phyloP scores from a whole-genome alignment of 2,113 vertebrate species.

The Blennius ocellaris region DNA sequence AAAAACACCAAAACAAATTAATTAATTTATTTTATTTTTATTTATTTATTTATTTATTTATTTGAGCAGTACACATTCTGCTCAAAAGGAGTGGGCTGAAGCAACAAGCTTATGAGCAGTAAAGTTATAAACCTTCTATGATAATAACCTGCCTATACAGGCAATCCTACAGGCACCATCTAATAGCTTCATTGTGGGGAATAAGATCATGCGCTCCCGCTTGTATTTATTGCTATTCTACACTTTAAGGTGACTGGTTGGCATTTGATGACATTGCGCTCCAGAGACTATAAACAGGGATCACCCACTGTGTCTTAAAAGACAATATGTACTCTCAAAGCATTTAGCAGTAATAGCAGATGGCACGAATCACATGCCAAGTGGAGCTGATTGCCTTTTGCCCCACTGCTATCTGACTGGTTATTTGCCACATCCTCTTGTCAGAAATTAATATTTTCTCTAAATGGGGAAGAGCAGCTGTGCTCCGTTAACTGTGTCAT shows the following conservation, averaged over 20 bases:
- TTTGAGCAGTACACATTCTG: too few relatives aligned
- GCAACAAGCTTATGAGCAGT: too few relatives aligned
- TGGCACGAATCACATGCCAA: not conserved
- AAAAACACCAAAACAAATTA: too few relatives aligned
- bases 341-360: constrained; percentile 4
- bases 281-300: not conserved
- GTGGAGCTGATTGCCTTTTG: not conserved
- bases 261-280: not conserved
- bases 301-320: not conserved
- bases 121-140: too few relatives aligned
- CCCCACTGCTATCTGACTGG: not conserved
- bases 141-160: too few relatives aligned
- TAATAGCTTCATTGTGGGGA: too few relatives aligned
- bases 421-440: constrained; percentile 2
- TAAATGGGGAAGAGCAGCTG: not conserved
- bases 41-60: too few relatives aligned
- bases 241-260: not conserved
- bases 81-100: too few relatives aligned
- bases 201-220: too few relatives aligned
- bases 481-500: constrained; percentile 1
- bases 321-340: constrained; percentile 1
- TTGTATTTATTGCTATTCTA: too few relatives aligned
- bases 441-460: not conserved
- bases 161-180: too few relatives aligned
- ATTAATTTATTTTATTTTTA: too few relatives aligned